Conservation (phyloP, 2,113 vertebrate species). For the Porphyrio hochstetteri region DNA sequence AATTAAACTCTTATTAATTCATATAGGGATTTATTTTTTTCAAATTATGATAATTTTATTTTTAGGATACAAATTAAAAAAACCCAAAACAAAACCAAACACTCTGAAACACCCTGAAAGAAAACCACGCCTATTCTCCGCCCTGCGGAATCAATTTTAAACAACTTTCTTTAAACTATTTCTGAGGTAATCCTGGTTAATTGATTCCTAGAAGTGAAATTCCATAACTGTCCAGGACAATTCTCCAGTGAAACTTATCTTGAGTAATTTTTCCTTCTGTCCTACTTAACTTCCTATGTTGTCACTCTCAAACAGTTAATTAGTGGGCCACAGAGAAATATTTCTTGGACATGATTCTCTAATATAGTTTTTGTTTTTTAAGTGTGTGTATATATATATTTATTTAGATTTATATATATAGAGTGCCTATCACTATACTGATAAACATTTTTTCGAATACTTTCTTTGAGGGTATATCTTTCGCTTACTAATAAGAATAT, state of each 20-base stretch:
- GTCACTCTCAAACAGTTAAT: background rate
- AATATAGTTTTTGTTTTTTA: no score
- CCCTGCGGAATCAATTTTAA: no score
- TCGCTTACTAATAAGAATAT: background rate
- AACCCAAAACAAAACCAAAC: background rate
- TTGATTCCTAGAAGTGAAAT: background rate
- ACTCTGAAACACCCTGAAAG: background rate
- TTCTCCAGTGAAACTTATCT: background rate
- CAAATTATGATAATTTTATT: background rate
- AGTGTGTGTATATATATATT: no score
- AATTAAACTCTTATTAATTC: background rate
- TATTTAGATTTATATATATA: no score
- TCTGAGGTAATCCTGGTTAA: background rate
- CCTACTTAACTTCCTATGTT: background rate
- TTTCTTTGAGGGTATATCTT: background rate
- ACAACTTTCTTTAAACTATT: background rate
- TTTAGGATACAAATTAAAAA: background rate
- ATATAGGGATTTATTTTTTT: background rate
- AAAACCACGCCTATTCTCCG: background rate
- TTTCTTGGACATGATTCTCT: background rate
- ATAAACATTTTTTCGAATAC: background rate
- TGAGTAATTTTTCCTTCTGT: background rate
- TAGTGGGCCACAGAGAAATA: background rate
- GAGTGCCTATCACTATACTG: no score
- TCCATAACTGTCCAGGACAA: background rate